Percentiles rank a stretch among this genome's conserved stretches.
phyloP scores from a whole-genome alignment of 2,888 invertebrate species.

The Caenorhabditis angaria region DNA sequence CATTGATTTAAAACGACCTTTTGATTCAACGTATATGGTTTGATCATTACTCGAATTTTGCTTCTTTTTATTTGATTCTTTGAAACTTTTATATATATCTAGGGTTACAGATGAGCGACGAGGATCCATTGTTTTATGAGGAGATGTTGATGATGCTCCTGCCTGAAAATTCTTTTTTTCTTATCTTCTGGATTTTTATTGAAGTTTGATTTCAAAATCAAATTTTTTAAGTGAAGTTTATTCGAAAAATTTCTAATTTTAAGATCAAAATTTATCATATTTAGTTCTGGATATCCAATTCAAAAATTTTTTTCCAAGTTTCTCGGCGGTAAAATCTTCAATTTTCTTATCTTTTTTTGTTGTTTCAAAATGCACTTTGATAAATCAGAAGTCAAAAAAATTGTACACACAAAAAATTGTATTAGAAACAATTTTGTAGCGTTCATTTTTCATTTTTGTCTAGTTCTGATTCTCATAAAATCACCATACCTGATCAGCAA shows the following conservation, averaged over 20 bases:
- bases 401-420: too few relatives aligned
- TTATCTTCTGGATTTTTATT: background rate
- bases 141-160: background rate
- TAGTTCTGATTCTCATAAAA: too few relatives aligned
- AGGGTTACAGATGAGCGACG: constrained; percentile 24
- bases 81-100: constrained; percentile 31
- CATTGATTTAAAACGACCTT: constrained; percentile 33
- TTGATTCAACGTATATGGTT: constrained; percentile 27
- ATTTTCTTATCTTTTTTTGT: too few relatives aligned
- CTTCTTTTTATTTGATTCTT: constrained; percentile 29
- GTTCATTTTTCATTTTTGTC: too few relatives aligned
- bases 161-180: too few relatives aligned
- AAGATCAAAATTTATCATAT: background rate
- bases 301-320: too few relatives aligned
- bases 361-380: too few relatives aligned
- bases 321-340: too few relatives aligned
- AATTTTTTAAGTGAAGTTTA: background rate
- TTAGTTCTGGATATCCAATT: too few relatives aligned
- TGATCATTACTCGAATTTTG: constrained; percentile 16
- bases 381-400: too few relatives aligned
- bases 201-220: background rate
- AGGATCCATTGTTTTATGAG: constrained; percentile 19
- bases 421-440: too few relatives aligned
- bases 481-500: constrained; percentile 15
- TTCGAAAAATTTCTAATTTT: too few relatives aligned